Base-by-base conservation (phyloP, 2,797 vertebrate species). In the Huso huso region DNA sequence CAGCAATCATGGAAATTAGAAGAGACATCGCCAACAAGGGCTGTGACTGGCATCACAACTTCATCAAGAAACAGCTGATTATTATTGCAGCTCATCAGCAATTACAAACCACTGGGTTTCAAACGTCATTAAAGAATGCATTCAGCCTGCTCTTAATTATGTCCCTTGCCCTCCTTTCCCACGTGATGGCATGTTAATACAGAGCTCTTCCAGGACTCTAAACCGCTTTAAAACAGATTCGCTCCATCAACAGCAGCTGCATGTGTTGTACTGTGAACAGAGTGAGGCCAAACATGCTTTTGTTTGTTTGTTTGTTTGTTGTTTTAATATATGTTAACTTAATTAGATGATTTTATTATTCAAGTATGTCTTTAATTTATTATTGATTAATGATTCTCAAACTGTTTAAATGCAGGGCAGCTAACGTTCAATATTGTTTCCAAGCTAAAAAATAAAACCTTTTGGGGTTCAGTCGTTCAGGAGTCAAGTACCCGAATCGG, bases 101-200 rank as follows among this genome's bases (percentile, higher is more conserved):
- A 80, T 70, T 76, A 71, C 75, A 57, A 10, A 63, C 77, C 78
- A 37, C 48, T 51, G 61, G 68, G 50, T 70, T 63, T 59, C 77
- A 85, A 84, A 79, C 72, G 49, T 83, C 84, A 85, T 86, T 84
- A 86, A 84, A 78, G 77, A 77, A 76, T 74, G 69, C 78, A 78
- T 75, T 80, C 74, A 67, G 77, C 76, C 78, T 70, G 68, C 55
- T 71, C 72, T 71, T 73, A 79, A 77, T 78, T 78, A 76, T 77
- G 76, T 84, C 79, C 74, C 78, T 72, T 69, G 79, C 78, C 77
- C 81, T 76, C 78, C 75, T 73, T 79, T 75, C 71, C 74, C 77
- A 75, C 52, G 65, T 78, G 78, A 74, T 68, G 72, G 70, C 73
- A 58, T 78, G 77, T 83, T 78, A 82, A 82, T 83, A 76, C 66